A percentile compares a stretch with the other conserved stretches of the same genome.
Conservation (phyloP, 1,140 invertebrate genomes). For the Meloidogyne floridensis region DNA sequence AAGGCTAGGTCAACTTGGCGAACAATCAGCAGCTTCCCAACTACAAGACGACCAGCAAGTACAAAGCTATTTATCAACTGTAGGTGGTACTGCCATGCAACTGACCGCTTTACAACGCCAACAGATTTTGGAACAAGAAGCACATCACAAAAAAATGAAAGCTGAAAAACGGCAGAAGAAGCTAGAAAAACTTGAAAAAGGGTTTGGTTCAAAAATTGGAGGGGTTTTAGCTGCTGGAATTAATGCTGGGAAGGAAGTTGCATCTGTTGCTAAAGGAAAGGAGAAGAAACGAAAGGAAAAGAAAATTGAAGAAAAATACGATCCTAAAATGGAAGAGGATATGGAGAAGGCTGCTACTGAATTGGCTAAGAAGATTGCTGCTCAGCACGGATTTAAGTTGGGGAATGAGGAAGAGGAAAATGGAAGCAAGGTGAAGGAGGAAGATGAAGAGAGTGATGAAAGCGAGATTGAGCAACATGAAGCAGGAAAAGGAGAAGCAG, state of each 20-base stretch:
- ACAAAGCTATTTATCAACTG: constrained; percentile 50
- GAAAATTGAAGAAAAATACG: constrained; percentile 29
- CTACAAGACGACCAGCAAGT: constrained; percentile 54
- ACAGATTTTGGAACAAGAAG: constrained; percentile 51
- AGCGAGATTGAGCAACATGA: not conserved
- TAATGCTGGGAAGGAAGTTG: constrained; percentile 26
- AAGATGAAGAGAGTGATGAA: constrained; percentile 2
- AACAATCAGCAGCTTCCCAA: constrained; percentile 56
- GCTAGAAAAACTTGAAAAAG: constrained; percentile 8
- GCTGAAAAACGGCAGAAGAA: constrained; percentile 56
- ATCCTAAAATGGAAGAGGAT: constrained; percentile 60
- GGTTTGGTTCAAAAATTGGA: constrained; percentile 21
- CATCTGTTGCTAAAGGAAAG: not conserved
- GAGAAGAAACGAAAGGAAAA: not conserved
- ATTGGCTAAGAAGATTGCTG: constrained; percentile 58
- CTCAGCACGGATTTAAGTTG: constrained; percentile 28
- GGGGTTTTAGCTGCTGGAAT: constrained; percentile 34
- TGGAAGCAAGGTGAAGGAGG: not conserved
- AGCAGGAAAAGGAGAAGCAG: not conserved
- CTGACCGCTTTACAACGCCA: constrained; percentile 49
- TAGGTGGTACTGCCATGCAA: constrained; percentile 50
- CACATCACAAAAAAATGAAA: constrained; percentile 59
- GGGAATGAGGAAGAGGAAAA: not conserved
- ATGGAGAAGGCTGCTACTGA: constrained; percentile 59
- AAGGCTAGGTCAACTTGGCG: constrained; percentile 51